Conservation (phyloP, 2,888 invertebrate genomes). For the Pristionchus mayeri region DNA sequence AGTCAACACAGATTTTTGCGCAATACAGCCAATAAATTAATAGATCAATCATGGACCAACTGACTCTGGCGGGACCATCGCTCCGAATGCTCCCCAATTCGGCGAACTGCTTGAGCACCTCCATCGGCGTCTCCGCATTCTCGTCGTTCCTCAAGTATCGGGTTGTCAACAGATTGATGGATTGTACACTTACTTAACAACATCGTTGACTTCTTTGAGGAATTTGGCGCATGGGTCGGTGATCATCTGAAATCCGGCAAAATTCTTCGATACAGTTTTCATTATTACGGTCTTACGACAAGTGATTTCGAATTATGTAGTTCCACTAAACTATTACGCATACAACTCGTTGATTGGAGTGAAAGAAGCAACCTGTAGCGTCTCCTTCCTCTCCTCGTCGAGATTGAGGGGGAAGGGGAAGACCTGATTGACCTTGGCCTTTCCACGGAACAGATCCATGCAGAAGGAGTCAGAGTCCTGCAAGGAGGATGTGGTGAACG, state of each 20-base stretch:
- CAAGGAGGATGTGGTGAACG: background rate
- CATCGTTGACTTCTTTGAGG: slow-evolving; percentile 71
- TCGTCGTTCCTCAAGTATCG: slow-evolving; percentile 85
- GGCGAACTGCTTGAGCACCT: slow-evolving; percentile 86
- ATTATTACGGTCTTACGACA: too few relatives aligned
- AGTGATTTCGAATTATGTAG: too few relatives aligned
- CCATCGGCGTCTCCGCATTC: slow-evolving; percentile 84
- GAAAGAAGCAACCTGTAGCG: slow-evolving; percentile 78
- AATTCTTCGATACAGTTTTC: too few relatives aligned
- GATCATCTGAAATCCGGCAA: slow-evolving; percentile 61
- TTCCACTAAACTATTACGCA: too few relatives aligned
- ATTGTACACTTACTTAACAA: slow-evolving; percentile 61
- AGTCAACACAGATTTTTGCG: too few relatives aligned
- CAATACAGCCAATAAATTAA: background rate
- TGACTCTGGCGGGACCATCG: slow-evolving; percentile 85
- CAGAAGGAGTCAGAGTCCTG: slow-evolving; percentile 88
- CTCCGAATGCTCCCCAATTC: slow-evolving; percentile 94
- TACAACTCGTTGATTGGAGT: background rate
- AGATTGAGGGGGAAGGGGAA: slow-evolving; percentile 93
- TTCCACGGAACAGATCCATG: slow-evolving; percentile 91
- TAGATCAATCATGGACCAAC: background rate
- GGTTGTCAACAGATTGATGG: too few relatives aligned
- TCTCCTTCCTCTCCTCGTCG: slow-evolving; percentile 88
- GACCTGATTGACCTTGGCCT: slow-evolving; percentile 81
- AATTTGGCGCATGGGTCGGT: slow-evolving; percentile 71